Evolutionary conservation across 2,888 invertebrate genomes (phyloP).

Genomic region (Cephus runcator): DNA sequence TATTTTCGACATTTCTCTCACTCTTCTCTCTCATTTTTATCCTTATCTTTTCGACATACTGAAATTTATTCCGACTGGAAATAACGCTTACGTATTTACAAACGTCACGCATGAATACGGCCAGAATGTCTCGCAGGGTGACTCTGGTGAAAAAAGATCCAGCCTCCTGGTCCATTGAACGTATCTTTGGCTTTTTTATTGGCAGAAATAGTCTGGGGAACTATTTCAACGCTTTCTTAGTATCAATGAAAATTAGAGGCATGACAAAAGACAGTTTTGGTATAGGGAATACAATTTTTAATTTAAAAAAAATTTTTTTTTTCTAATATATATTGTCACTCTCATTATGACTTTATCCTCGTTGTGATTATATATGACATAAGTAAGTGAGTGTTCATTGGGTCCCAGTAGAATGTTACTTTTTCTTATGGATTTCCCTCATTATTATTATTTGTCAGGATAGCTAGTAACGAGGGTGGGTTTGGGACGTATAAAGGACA

Average conservation of each 20-base stretch:
- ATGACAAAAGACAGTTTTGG: not conserved
- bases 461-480: not conserved
- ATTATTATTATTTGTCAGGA: not conserved
- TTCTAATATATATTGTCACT: too few species aligned
- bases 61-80: not conserved
- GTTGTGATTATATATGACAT: not conserved
- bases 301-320: too few species aligned
- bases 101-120: not conserved
- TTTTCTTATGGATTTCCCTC: not conserved
- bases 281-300: not conserved
- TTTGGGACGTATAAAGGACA: not conserved
- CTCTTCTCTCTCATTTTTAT: not conserved
- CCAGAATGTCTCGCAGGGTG: not conserved
- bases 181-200: not conserved
- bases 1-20: not conserved
- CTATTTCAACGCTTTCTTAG: not conserved
- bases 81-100: not conserved
- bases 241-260: not conserved
- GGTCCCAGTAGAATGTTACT: not conserved
- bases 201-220: not conserved
- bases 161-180: not conserved
- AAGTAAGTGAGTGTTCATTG: not conserved
- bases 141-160: not conserved
- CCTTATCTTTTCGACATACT: not conserved
- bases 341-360: too few species aligned